Evolutionary conservation across 2,888 invertebrate species (phyloP).

Genomic region (Homarus gammarus): DNA sequence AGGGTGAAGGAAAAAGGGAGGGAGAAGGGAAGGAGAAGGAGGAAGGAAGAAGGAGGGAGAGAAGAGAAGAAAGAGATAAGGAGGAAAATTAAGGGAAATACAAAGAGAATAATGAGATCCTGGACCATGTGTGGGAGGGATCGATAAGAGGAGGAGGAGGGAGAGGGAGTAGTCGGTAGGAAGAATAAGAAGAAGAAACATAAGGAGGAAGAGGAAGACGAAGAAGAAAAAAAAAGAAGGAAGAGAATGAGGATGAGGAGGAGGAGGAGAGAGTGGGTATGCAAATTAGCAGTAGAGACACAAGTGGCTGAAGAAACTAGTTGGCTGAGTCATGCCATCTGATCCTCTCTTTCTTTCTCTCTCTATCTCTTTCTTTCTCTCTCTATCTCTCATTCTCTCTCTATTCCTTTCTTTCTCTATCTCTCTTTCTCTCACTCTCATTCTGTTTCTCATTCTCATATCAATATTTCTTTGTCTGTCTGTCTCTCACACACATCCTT

Average conservation of each 20-base stretch:
- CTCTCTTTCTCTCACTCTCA: background rate
- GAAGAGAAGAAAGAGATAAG: background rate
- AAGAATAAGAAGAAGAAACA: slow-evolving; percentile 14
- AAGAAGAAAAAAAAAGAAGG: background rate
- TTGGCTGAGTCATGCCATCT: background rate
- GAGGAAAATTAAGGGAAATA: background rate
- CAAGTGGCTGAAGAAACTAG: background rate
- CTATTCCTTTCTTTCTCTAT: background rate
- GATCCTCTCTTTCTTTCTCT: background rate
- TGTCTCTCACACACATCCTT: no score
- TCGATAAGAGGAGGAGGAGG: background rate
- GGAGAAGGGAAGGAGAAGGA: background rate
- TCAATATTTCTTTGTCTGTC: background rate
- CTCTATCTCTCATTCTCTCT: slow-evolving; percentile 16
- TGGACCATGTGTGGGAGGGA: background rate
- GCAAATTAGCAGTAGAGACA: background rate
- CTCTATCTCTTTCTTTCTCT: background rate
- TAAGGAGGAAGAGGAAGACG: slow-evolving; percentile 8
- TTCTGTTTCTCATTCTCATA: background rate
- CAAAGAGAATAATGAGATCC: background rate
- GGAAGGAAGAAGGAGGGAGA: no score
- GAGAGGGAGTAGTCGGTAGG: background rate
- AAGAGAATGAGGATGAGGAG: background rate
- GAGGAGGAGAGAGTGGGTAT: background rate
- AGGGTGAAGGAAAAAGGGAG: background rate